Conservation (phyloP, 2,113 vertebrate species). For the Seriola rivoliana region DNA sequence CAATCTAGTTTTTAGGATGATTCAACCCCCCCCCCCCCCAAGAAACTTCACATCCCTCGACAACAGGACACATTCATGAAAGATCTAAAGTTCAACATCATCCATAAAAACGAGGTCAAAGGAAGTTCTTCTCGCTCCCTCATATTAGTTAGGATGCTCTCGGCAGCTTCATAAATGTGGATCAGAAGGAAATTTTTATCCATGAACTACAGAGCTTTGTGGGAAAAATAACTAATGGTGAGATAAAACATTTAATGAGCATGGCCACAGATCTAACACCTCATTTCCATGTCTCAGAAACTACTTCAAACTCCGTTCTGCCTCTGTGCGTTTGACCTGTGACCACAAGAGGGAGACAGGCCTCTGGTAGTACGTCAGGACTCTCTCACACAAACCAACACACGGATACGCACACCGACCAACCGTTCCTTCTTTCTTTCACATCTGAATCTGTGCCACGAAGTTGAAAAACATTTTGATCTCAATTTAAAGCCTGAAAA, state of each 20-base stretch:
- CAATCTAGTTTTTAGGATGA: not conserved
- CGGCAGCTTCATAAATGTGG: not conserved
- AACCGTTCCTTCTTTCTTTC: not conserved
- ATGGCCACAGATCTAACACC: not conserved
- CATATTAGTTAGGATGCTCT: not conserved
- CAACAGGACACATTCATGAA: not conserved
- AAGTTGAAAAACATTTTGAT: not conserved
- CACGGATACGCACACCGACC: not conserved
- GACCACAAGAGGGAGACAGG: slow-evolving; percentile 70
- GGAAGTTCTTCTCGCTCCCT: not conserved
- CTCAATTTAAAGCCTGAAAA: not conserved
- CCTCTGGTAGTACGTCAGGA: not conserved
- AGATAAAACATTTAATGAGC: not conserved
- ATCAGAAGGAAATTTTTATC: not conserved
- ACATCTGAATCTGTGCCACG: not conserved
- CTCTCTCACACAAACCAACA: not conserved
- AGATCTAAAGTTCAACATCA: not conserved
- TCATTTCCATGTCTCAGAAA: not conserved
- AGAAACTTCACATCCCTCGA: not conserved
- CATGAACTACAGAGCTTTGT: not conserved
- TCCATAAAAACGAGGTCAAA: not conserved
- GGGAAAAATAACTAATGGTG: not conserved
- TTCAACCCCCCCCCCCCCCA: no score
- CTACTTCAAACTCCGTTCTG: not conserved
- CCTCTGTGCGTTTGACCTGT: slow-evolving; percentile 7